Evolutionary conservation across 53 echinoderm and acorn worm species (phyloP).

Genomic region (Mesocentrotus franciscanus): DNA sequence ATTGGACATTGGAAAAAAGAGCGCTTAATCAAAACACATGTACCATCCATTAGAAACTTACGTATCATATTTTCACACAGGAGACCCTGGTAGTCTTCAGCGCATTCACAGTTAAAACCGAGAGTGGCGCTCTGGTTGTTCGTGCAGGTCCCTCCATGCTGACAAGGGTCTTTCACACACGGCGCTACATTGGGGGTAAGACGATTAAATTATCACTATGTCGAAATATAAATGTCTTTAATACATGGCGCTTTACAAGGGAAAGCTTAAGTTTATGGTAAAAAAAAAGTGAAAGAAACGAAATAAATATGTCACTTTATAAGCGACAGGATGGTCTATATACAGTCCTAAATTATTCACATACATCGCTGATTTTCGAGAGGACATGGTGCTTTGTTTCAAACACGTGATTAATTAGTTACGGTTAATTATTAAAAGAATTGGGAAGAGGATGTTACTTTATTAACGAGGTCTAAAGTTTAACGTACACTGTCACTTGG

Average conservation of each 20-base stretch:
- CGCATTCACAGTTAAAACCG: slow-evolving; percentile 61
- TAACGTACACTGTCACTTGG: background rate
- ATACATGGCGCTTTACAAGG: too few species aligned
- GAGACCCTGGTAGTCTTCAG: slow-evolving; percentile 54
- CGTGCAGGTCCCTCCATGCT: slow-evolving; percentile 57
- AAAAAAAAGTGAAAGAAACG: too few species aligned
- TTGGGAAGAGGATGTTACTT: background rate
- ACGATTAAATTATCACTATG: background rate
- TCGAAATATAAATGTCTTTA: background rate
- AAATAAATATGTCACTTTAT: too few species aligned
- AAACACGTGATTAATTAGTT: background rate
- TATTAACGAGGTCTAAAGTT: background rate
- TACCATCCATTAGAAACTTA: slow-evolving; percentile 8
- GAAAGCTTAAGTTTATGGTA: too few species aligned
- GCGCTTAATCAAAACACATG: too few species aligned
- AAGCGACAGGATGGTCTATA: too few species aligned
- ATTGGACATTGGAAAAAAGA: too few species aligned
- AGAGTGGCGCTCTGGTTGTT: slow-evolving; percentile 34
- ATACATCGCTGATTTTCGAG: too few species aligned
- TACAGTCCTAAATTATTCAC: too few species aligned
- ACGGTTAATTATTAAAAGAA: background rate
- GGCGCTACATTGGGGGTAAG: background rate
- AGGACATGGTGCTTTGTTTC: too few species aligned
- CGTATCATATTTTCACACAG: slow-evolving; percentile 63
- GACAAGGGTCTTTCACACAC: slow-evolving; percentile 66